Evolutionary conservation across 2,797 vertebrate species (phyloP).

Genomic region (Caiman crocodilus): DNA sequence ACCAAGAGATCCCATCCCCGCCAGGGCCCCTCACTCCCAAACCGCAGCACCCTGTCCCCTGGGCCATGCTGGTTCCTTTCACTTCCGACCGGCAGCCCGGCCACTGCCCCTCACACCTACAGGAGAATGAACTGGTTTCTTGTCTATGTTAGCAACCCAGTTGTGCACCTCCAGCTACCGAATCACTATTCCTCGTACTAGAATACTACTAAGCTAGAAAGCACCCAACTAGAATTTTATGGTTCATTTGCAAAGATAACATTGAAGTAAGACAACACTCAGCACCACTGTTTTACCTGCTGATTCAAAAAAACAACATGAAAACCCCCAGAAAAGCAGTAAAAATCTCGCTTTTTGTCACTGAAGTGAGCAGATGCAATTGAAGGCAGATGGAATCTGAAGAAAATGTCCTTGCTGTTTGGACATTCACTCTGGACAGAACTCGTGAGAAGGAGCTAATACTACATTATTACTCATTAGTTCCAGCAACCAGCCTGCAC

Average conservation of each 20-base stretch:
- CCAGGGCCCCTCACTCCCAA: no score
- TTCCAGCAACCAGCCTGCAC: constrained; percentile 16
- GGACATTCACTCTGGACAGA: neutral
- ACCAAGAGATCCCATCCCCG: no score
- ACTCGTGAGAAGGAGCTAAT: constrained; percentile 4
- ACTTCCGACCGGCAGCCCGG: no score
- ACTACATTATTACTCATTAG: constrained; percentile 8
- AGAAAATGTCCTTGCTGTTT: constrained; percentile 27
- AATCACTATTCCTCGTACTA: neutral
- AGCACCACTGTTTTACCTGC: neutral
- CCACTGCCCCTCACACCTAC: neutral
- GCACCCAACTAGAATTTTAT: neutral
- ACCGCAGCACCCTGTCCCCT: no score
- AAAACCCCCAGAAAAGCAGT: neutral
- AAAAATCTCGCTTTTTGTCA: neutral
- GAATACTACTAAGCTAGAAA: neutral
- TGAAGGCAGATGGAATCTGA: neutral
- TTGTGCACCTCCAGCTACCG: neutral
- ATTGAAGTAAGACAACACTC: no score
- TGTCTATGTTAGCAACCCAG: constrained; percentile 10
- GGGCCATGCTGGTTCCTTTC: no score
- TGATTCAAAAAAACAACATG: neutral
- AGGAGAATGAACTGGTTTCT: neutral
- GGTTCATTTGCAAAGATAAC: neutral
- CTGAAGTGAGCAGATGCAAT: neutral